Base-by-base conservation (phyloP, 2,797 vertebrate genomes). In the Ataeniobius toweri region DNA sequence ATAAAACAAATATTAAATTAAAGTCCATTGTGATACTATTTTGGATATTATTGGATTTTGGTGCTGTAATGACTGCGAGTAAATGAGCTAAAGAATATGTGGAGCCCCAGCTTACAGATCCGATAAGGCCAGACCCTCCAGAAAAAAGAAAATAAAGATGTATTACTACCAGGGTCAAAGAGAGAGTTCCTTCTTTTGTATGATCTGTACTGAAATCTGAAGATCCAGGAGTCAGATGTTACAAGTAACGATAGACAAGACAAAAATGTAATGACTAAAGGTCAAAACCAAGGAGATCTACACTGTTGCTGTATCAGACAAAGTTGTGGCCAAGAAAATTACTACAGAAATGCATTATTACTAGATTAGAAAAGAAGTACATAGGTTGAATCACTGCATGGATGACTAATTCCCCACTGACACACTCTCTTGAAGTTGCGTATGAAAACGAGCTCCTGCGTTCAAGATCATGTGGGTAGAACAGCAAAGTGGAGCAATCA, bases 341-440 rank as follows among this genome's bases (percentile, higher is more conserved):
- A 80, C 72, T 74, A 81, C 2, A 58, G 65, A 61, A 77, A 73
- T 74, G 70, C 73, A 72, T 41, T 24, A 83, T 79, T 8, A 84
- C 74, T 80, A 78, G 71, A 75, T 84, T 69, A 78, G 67, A 72
- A 82, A 80, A 84, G 83, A 65, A 75, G 78, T 83, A 82, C 80
- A 82, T 69, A 78, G 78, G 74, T 55, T 76, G 71, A 86, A 80
- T 85, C 74, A 80, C 72, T 75, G 76, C 20, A 26, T 63, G 65
- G 81, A 86, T 89, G 85, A 91, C 83, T 86, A 80, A 89, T 86
- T 63, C 76, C 77, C 65, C 20, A 79, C 80, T 74, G 74, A 88
- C 46, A 75, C 74, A 73, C 75, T 91, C 80, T 71, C 86, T 73
- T 81, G 83, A 89, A 85, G 86, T 48, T 56, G 81, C 16, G 0